These are phyloP conservation scores for Barnardius zonarius DNA, from an alignment of 2,113 vertebrate genomes.

Conservation along the genomic window DNA sequence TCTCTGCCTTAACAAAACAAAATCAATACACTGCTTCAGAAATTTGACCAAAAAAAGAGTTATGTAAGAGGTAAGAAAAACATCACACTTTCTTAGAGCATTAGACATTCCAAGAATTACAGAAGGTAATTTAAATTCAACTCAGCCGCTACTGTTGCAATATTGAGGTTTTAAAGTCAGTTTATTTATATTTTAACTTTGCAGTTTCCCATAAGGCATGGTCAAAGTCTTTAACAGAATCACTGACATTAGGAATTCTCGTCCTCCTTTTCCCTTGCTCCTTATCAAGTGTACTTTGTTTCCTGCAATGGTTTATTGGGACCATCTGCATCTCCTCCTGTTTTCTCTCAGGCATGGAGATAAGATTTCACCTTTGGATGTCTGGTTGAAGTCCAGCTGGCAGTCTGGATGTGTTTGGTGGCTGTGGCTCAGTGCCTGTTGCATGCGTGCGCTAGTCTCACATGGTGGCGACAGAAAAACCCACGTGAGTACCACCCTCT, in stretches of 20 bases:
- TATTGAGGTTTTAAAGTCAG: constrained; percentile 70
- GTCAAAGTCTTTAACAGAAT: constrained; percentile 69
- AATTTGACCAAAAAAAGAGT: constrained; percentile 59
- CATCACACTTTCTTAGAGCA: constrained; percentile 59
- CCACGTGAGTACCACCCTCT: constrained; percentile 28
- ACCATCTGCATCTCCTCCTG: constrained; percentile 67
- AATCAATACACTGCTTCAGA: not conserved
- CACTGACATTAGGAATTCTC: constrained; percentile 68
- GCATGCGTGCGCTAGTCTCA: constrained; percentile 28
- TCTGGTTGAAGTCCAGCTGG: constrained; percentile 69
- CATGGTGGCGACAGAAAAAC: constrained; percentile 54
- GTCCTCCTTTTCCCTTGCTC: constrained; percentile 63
- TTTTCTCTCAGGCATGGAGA: constrained; percentile 69
- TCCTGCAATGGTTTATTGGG: constrained; percentile 63
- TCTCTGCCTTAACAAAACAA: not conserved
- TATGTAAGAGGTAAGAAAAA: constrained; percentile 67
- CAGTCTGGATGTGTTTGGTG: constrained; percentile 59
- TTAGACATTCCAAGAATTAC: constrained; percentile 63
- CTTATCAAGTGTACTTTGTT: constrained; percentile 70
- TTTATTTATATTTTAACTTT: constrained; percentile 73
- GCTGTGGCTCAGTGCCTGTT: constrained; percentile 56
- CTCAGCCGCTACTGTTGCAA: constrained; percentile 67
- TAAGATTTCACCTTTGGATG: constrained; percentile 71
- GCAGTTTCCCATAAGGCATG: constrained; percentile 68
- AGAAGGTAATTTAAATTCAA: constrained; percentile 73